A percentile compares a stretch with the other conserved stretches of the same genome.
Evolutionary conservation across 2,888 invertebrate genomes (phyloP).

Genomic region (Stegophylla sp.): DNA sequence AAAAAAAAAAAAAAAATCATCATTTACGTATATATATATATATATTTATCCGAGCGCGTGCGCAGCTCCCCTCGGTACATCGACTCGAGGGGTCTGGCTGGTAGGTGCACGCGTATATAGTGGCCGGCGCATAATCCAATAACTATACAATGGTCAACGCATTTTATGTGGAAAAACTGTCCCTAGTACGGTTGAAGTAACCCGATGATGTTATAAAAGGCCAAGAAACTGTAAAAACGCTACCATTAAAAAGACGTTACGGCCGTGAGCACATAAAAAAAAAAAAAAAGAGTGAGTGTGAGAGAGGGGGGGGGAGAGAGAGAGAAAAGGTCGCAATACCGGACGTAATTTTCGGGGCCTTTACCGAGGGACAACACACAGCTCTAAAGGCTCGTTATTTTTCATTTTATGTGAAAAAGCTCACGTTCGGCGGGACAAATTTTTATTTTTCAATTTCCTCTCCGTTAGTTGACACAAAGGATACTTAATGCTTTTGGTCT

Average conservation of each 20-base stretch:
- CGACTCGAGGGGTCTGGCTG: too few species aligned
- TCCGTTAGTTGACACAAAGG: slow-evolving; percentile 51
- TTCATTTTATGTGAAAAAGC: slow-evolving; percentile 53
- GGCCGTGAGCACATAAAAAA: slow-evolving; percentile 29
- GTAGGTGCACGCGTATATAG: too few species aligned
- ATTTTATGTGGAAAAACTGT: slow-evolving; percentile 53
- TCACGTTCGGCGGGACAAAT: slow-evolving; percentile 50
- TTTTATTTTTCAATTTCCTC: slow-evolving; percentile 57
- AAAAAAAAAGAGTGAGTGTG: not conserved
- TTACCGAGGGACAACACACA: slow-evolving; percentile 25
- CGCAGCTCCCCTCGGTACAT: not conserved
- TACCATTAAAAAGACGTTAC: slow-evolving; percentile 58
- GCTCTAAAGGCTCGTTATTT: slow-evolving; percentile 53
- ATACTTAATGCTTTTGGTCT: slow-evolving; percentile 46
- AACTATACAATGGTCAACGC: slow-evolving; percentile 40
- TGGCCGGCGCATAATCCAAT: slow-evolving; percentile 27
- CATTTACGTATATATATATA: too few species aligned
- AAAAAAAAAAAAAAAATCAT: too few species aligned
- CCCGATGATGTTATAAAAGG: slow-evolving; percentile 55
- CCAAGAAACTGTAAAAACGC: slow-evolving; percentile 55
- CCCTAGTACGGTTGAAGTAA: slow-evolving; percentile 51
- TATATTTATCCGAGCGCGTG: not conserved
- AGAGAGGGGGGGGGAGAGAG: too few species aligned
- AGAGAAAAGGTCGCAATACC: slow-evolving; percentile 39
- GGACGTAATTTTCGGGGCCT: slow-evolving; percentile 58